phyloP scores from a whole-genome alignment of 2,888 invertebrate species.

The Cerastis rubricosa region DNA sequence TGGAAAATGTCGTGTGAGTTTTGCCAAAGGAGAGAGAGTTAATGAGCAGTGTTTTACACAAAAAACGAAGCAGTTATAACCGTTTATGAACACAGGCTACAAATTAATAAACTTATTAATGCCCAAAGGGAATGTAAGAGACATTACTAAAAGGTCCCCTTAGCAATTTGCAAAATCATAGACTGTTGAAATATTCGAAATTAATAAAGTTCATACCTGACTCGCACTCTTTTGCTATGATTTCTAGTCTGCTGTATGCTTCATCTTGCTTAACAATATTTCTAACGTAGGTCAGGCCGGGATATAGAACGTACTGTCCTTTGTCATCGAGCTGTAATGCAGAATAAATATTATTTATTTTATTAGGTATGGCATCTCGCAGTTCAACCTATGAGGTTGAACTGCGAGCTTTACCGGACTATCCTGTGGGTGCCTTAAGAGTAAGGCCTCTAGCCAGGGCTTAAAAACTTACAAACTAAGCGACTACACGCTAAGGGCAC shows the following conservation, averaged over 20 bases:
- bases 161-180: not conserved
- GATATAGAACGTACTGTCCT: constrained; percentile 2
- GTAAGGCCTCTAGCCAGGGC: too few relatives aligned
- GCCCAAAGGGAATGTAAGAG: not conserved
- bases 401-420: too few relatives aligned
- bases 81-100: not conserved
- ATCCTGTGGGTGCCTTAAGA: too few relatives aligned
- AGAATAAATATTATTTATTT: too few relatives aligned
- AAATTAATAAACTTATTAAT: not conserved
- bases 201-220: constrained; percentile 11
- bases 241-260: not conserved
- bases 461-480: too few relatives aligned
- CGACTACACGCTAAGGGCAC: too few relatives aligned
- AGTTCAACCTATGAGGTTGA: too few relatives aligned
- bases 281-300: not conserved
- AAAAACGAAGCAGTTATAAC: not conserved
- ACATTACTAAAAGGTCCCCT: not conserved
- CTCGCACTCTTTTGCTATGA: constrained; percentile 6
- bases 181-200: not conserved
- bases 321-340: constrained; percentile 24
- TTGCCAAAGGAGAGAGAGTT: not conserved
- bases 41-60: not conserved
- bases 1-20: not conserved
- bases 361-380: too few relatives aligned
- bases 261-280: not conserved